These are phyloP conservation scores for Drosophila seguyi DNA, from an alignment of 1,140 invertebrate genomes.

Conservation along the genomic window DNA sequence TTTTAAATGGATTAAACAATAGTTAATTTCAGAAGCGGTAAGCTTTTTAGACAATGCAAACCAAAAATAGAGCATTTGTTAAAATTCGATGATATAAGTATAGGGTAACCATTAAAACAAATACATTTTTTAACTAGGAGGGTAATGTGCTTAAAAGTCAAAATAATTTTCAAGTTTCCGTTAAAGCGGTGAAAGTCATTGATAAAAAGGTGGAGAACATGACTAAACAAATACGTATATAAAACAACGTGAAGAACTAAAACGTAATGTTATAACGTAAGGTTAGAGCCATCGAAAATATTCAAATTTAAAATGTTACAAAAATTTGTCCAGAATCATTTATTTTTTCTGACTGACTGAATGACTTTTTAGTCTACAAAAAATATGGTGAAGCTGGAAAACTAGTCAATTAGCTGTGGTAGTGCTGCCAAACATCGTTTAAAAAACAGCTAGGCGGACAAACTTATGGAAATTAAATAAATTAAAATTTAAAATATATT, in stretches of 20 bases:
- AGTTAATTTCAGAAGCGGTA: neutral
- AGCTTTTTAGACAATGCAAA: neutral
- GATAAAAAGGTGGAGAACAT: neutral
- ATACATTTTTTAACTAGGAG: neutral
- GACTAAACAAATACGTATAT: neutral
- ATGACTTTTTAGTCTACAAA: no score
- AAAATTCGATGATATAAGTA: neutral
- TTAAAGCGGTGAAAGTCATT: neutral
- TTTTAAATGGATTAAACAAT: neutral
- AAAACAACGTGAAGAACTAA: neutral
- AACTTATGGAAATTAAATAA: no score
- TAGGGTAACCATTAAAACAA: no score
- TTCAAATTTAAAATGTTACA: no score
- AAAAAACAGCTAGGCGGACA: no score
- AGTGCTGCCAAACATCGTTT: no score
- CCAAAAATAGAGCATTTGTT: neutral
- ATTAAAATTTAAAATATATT: no score
- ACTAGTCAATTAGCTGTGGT: no score
- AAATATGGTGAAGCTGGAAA: no score
- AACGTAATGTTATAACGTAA: neutral
- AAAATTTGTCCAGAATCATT: no score
- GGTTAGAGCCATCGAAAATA: neutral
- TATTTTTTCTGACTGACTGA: no score
- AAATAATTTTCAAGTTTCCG: neutral
- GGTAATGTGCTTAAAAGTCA: neutral